Evolutionary conservation across 37 sponge, comb jelly and placozoan genomes (phyloP).

Genomic region (Mnemiopsis leidyi): DNA sequence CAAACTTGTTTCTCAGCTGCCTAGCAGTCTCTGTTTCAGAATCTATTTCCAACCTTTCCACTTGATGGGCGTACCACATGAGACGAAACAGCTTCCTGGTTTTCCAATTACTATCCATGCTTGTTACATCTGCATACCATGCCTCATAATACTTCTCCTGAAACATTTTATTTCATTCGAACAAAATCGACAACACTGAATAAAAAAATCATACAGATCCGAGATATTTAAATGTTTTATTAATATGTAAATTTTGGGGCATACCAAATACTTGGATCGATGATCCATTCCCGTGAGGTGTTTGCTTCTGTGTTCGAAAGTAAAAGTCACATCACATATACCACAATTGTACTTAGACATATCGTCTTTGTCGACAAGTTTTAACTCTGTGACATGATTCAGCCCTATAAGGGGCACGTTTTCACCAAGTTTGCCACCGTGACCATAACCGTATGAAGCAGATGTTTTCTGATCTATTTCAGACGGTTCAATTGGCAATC

Average conservation of each 20-base stretch:
- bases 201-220: too few relatives aligned
- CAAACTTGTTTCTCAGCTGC: neutral
- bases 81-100: neutral
- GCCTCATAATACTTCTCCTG: neutral
- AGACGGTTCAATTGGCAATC: neutral
- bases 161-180: too few relatives aligned
- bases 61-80: neutral
- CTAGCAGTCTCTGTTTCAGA: neutral
- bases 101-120: neutral
- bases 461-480: neutral
- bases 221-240: too few relatives aligned
- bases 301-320: neutral
- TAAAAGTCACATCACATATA: neutral
- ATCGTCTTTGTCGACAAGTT: neutral
- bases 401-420: neutral
- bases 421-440: neutral
- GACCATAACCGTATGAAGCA: neutral
- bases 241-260: too few relatives aligned
- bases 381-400: neutral
- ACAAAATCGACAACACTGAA: too few relatives aligned
- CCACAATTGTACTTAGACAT: slow-evolving; percentile 5
- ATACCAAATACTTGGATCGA: neutral
- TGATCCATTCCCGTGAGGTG: neutral
- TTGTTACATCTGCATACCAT: slow-evolving; percentile 7
- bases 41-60: neutral